phyloP scores from a whole-genome alignment of 2,113 vertebrate genomes.

The Nipponia nippon region DNA sequence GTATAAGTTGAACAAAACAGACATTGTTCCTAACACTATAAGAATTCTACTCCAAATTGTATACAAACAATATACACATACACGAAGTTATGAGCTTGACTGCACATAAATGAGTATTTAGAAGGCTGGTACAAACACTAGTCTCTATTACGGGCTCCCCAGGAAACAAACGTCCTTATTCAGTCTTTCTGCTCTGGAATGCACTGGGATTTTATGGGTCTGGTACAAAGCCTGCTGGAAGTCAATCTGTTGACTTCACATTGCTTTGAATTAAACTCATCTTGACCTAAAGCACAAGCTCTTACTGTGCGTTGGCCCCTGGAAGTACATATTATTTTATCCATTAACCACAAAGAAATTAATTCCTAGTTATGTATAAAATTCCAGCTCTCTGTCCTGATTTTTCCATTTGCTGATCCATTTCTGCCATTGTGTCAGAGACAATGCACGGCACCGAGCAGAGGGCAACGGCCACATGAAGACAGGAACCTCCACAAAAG shows the following conservation, averaged over 20 bases:
- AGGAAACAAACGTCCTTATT: not conserved
- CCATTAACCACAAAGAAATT: not conserved
- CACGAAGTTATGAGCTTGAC: not conserved
- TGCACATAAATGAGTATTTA: not conserved
- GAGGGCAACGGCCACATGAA: not conserved
- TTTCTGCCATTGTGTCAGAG: not conserved
- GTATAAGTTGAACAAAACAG: not conserved
- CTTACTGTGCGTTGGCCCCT: not conserved
- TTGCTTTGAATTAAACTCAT: not conserved
- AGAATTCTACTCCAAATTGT: not conserved
- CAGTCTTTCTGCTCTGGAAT: not conserved
- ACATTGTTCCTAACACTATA: too few species aligned
- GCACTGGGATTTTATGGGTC: not conserved
- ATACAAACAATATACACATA: not conserved
- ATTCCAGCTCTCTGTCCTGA: not conserved
- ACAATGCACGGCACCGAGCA: fast-evolving
- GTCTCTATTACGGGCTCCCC: not conserved
- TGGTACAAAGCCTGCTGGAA: not conserved
- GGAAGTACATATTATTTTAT: not conserved
- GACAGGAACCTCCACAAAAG: not conserved
- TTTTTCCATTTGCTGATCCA: not conserved
- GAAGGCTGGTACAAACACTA: not conserved
- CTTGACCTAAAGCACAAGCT: not conserved
- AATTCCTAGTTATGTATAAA: not conserved
- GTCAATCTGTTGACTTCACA: not conserved